Evolutionary conservation across 2,888 invertebrate genomes (phyloP), one percentile per base, ranked within the genome.

Genomic region (Troides oblongomaculatus): DNA sequence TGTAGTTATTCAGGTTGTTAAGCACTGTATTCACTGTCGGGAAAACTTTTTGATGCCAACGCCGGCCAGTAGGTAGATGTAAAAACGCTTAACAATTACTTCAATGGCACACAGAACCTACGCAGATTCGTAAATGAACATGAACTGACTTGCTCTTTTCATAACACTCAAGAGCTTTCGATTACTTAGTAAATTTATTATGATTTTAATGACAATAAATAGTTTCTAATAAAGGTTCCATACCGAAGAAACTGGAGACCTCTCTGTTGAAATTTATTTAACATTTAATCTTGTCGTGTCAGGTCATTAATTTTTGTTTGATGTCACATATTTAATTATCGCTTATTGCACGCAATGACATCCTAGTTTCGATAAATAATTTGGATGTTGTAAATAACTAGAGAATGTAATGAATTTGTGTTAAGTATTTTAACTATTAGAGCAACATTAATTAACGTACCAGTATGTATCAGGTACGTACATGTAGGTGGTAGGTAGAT

Each of bases 41-140:
- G 85, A 85, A 81, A 78, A 80, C 77, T 81, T 81, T 83, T 83
- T 80, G 77, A 77, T 80, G 77, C 73, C 77, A 77, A 46, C 78
- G 79, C 82, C 84, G 84, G 86, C 75, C 76, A 75, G 73, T 73
- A 73, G 72, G 74, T 66, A 72, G 73, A 61, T 63, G 68, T 14
- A 68, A 70, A 65, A 60, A 65, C 61, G 62, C 62, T 64, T 68
- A 30, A 58, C 50, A 69, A 53, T 62, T 67, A 66, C 71, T 67
- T 70, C 50, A 58, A 60, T 71, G 53, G 14, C 25, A 58, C 46
- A 62, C 65, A 21, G 60, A 63, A 56, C 21, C 62, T 63, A 58
- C 43, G 66, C 63, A 59, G 60, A 50, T 46, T 12, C 8, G 14
- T 46, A 46, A 46, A 46, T 14, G 46, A 46, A 46, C 46, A 14